Evolutionary conservation across 2,888 invertebrate species (phyloP).

Genomic region (Xylota segnis): DNA sequence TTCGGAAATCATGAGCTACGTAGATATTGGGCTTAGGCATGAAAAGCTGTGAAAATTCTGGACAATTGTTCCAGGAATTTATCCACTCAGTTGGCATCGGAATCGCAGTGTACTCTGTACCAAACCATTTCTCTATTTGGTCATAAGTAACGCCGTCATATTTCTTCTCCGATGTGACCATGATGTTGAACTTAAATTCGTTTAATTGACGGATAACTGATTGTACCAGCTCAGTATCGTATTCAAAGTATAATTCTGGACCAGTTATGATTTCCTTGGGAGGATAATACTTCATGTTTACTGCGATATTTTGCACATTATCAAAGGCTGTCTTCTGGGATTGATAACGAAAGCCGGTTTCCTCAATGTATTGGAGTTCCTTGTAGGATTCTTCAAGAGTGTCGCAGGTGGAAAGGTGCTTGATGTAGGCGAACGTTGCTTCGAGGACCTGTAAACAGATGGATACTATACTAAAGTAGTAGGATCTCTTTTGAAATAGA

Average conservation of each 20-base stretch:
- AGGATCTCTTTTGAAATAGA: too few species aligned
- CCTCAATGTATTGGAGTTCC: conserved; percentile 90
- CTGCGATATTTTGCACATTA: conserved; percentile 91
- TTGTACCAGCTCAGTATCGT: conserved; percentile 87
- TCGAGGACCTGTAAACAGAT: conserved; percentile 87
- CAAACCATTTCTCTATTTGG: conserved; percentile 92
- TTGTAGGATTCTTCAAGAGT: conserved; percentile 80
- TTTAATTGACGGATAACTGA: conserved; percentile 80
- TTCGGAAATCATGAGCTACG: conserved; percentile 89
- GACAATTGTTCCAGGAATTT: conserved; percentile 87
- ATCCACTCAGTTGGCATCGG: conserved; percentile 88
- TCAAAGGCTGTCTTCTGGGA: conserved; percentile 90
- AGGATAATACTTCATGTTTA: conserved; percentile 92
- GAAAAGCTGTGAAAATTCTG: conserved; percentile 87
- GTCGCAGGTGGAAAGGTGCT: conserved; percentile 86
- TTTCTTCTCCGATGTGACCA: conserved; percentile 82
- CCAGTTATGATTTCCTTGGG: conserved; percentile 92
- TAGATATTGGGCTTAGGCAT: conserved; percentile 90
- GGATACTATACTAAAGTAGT: not conserved
- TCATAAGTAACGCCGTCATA: conserved; percentile 85
- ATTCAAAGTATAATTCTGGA: conserved; percentile 90
- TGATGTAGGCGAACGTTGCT: conserved; percentile 92
- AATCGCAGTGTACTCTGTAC: conserved; percentile 89
- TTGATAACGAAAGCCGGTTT: conserved; percentile 89
- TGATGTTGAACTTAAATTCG: conserved; percentile 82